Evolutionary conservation across 2,113 vertebrate species (phyloP), one percentile per base, ranked within the genome.

Genomic region (Anguilla japonica): DNA sequence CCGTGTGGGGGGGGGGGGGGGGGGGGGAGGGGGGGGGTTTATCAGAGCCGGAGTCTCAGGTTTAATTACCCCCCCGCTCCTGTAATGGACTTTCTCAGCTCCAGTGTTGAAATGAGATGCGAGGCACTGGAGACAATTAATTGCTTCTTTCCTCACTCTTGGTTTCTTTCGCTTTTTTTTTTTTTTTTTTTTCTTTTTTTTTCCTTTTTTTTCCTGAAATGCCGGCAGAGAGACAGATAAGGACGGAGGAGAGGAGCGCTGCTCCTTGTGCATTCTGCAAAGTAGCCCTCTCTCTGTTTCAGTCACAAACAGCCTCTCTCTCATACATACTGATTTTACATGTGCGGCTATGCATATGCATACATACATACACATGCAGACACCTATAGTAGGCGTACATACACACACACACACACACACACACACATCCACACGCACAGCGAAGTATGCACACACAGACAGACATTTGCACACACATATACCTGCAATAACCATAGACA

Each of bases 1-100:
- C 34, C 14, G 43, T 57, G 34, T 0, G 75, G 75, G 87, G 0
- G n/a, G 8, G 71, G 8, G 2, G 8, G 67, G 75, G 75, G 87
- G 0, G n/a, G 8, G 71, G 8, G 1, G n/a, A 85, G 43, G 41
- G 67, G 63, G 41, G 85, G 39, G 82, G 83, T 86, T 80, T 89
- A 90, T 91, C 88, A 88, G 86, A 87, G 87, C 41, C 63, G 83
- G 79, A 81, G 83, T 82, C 87, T 83, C 85, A 26, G 29, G 85
- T 90, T 89, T 90, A 90, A 91, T 91, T 90, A 90, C 87, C 83
- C 89, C 85, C 87, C 88, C 87, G 87, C 83, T 88, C 79, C 89
- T 40, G 86, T 89, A 89, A 88, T 91, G 90, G 89, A 91, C 87
- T 87, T 85, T 81, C 87, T 82, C 41, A 67, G 63, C 83, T 84